Evolutionary conservation across 2,797 vertebrate genomes (phyloP).

Genomic region (Myripristis murdjan): DNA sequence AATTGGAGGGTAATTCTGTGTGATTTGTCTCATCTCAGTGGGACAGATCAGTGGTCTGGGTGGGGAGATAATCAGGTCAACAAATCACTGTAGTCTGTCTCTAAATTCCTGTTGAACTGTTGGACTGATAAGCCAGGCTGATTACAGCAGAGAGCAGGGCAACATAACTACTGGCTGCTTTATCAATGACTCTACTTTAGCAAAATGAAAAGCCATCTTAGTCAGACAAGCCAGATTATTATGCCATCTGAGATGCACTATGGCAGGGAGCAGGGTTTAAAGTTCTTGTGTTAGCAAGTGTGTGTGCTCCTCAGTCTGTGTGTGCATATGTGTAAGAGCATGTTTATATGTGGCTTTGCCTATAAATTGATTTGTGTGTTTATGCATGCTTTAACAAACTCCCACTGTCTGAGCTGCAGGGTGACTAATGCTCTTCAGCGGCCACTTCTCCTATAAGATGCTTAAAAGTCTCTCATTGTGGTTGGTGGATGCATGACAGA

Average conservation of each 20-base stretch:
- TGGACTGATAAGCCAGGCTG: constrained; percentile 57
- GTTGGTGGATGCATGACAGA: constrained; percentile 44
- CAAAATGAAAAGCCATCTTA: constrained; percentile 27
- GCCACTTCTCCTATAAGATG: neutral
- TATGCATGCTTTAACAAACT: constrained; percentile 4
- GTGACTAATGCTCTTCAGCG: constrained; percentile 3
- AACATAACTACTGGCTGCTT: constrained; percentile 28
- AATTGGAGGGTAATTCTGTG: constrained; percentile 78
- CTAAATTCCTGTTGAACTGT: constrained; percentile 62
- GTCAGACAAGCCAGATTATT: constrained; percentile 37
- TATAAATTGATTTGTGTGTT: neutral
- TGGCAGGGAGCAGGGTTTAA: neutral
- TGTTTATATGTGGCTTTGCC: neutral
- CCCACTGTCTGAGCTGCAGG: constrained; percentile 26
- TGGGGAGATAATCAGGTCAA: constrained; percentile 77
- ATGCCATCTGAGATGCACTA: constrained; percentile 1
- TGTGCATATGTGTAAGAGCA: neutral
- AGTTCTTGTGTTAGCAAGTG: constrained; percentile 25
- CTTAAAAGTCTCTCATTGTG: constrained; percentile 2
- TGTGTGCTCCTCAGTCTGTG: neutral
- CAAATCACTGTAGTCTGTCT: constrained; percentile 67
- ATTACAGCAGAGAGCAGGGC: constrained; percentile 47
- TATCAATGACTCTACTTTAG: too few relatives aligned
- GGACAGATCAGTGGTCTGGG: constrained; percentile 73
- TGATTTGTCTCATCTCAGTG: constrained; percentile 78